Base-by-base conservation (phyloP, 2,113 vertebrate species). In the Suncus etruscus region DNA sequence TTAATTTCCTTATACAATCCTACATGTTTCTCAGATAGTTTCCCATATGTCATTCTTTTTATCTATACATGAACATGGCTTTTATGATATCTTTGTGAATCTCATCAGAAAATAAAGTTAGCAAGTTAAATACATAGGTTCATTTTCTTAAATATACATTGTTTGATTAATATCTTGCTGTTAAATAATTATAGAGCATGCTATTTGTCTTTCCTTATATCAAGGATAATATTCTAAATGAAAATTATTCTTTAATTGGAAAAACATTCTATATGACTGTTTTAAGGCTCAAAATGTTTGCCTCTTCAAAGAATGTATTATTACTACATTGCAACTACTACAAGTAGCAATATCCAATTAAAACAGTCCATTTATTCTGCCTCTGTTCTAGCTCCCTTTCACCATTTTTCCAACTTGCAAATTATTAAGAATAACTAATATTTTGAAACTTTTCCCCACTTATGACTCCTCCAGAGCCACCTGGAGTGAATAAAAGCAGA, bases 11-110 rank as follows among this genome's bases (percentile, higher is more conserved):
- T 70, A 66, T 11, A 25, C 2, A 85, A 16, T 65, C 75, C n/a
- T 58, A 24, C 29, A 50, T 77, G 63, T 0, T 63, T 75, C 85
- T 88, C 31, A 47, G 48, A 88, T 79, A 85, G n/a, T 76, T 93
- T 91, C 51, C 51, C 39, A 87, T 70, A 27, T 32, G 73, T 66
- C 69, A 68, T 14, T 61, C 61, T 5, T 76, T 20, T 77, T 83
- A 73, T 85, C 1, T 11, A 61, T n/a, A 22, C 75, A 85, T 75
- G 11, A 10, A 63, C 2, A 47, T 7, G 63, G 10, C 81, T 80
- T 70, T 11, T 24, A 15, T 83, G 25, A 87, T 80, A 61, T 47
- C 12, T 72, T 84, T 74, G 20, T 83, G 70, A 72, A 76, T 65
- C 29, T 50, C 11, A 84, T 31, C 20, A 81, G 50, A 50, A 91